Percentiles rank a stretch among this genome's conserved stretches.
Conservation (phyloP, 64 coral and sea anemone genomes). For the Pocillopora damicornis region DNA sequence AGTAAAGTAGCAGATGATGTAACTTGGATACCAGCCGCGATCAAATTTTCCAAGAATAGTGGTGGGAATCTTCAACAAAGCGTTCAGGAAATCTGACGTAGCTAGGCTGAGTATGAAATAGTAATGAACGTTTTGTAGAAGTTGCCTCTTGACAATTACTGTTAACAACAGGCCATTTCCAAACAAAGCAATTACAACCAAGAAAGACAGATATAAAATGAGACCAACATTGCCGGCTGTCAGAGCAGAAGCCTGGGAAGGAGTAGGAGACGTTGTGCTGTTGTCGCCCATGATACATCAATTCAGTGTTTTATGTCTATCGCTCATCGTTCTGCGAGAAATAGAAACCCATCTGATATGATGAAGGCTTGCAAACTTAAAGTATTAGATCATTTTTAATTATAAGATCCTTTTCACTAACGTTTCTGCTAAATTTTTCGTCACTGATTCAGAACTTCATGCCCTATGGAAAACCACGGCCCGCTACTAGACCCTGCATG, state of each 20-base stretch:
- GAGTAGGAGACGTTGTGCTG: conserved; percentile 5
- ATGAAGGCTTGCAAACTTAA: background rate
- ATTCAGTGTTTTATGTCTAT: background rate
- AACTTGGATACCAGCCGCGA: conserved; percentile 89
- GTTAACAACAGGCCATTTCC: conserved; percentile 74
- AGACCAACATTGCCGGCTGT: conserved; percentile 55
- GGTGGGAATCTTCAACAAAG: conserved; percentile 86
- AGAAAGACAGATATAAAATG: conserved; percentile 62
- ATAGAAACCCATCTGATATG: background rate
- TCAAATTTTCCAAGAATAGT: conserved; percentile 79
- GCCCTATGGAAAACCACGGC: no score
- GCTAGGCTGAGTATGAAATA: conserved; percentile 90
- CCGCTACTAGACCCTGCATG: no score
- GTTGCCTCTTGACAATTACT: conserved; percentile 71
- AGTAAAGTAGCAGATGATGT: conserved; percentile 89
- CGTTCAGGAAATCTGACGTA: conserved; percentile 77
- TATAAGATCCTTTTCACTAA: no score
- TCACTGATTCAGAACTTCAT: no score
- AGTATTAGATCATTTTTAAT: no score
- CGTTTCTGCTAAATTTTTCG: no score
- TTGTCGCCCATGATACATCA: background rate
- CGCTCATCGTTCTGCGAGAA: background rate
- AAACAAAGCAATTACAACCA: conserved; percentile 69
- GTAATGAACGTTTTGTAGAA: conserved; percentile 87
- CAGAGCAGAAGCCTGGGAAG: conserved; percentile 21